These are phyloP conservation scores for Scotopteryx bipunctaria DNA, from an alignment of 2,888 invertebrate genomes.

Conservation along the genomic window DNA sequence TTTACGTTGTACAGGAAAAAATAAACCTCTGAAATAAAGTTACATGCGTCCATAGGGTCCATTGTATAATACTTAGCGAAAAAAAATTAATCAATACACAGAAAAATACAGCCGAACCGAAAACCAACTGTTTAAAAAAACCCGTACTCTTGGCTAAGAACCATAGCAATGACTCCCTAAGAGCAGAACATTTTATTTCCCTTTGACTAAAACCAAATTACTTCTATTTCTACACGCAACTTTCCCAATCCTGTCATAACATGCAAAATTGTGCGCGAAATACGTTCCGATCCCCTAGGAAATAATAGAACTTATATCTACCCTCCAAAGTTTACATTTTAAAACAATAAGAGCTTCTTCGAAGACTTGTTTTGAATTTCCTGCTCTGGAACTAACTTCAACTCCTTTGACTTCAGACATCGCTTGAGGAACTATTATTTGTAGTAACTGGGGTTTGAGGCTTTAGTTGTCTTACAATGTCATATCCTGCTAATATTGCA, in stretches of 20 bases:
- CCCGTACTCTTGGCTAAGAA: no score
- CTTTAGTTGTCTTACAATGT: neutral
- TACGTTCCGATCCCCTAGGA: slow-evolving; percentile 2
- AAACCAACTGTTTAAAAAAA: no score
- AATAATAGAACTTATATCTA: slow-evolving; percentile 19
- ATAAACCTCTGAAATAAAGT: no score
- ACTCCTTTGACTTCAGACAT: slow-evolving; percentile 16
- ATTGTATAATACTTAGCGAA: no score
- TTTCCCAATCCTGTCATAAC: neutral
- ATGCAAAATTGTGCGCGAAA: neutral
- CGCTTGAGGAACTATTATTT: neutral
- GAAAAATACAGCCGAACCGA: no score
- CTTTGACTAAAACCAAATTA: neutral
- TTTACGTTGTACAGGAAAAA: no score
- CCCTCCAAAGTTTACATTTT: slow-evolving; percentile 18
- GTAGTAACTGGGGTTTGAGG: neutral
- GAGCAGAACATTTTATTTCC: no score
- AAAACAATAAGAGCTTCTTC: slow-evolving; percentile 23
- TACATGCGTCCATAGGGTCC: no score
- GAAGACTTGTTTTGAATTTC: slow-evolving; percentile 20
- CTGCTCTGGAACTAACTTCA: slow-evolving; percentile 15
- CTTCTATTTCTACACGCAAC: neutral
- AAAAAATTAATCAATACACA: no score
- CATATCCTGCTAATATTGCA: no score
- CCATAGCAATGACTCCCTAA: no score